Evolutionary conservation across 1,140 invertebrate species (phyloP).

Genomic region (Tribolium castaneum): DNA sequence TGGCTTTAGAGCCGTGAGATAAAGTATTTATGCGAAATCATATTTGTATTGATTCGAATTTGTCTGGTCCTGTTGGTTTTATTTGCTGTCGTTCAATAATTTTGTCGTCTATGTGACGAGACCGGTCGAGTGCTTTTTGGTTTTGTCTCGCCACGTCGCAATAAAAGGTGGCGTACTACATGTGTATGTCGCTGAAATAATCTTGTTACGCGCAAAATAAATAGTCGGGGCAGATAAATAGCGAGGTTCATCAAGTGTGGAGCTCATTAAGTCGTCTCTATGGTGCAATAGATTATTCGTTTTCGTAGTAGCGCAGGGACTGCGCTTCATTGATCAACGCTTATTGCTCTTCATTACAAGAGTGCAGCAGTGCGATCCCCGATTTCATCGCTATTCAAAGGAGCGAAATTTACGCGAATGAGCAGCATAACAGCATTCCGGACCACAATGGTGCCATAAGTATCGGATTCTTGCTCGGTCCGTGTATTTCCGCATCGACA

Average conservation of each 20-base stretch:
- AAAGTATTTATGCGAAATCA: neutral
- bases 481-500: constrained; percentile 54
- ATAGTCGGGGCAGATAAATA: constrained; percentile 8
- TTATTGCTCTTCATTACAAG: constrained; percentile 42
- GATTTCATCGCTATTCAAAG: constrained; percentile 44
- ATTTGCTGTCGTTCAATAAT: neutral
- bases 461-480: constrained; percentile 50
- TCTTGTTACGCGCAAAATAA: constrained; percentile 1
- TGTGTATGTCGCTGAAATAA: neutral
- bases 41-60: constrained; percentile 1
- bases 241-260: constrained; percentile 35
- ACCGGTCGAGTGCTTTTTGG: neutral
- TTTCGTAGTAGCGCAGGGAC: constrained; percentile 20
- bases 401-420: constrained; percentile 33
- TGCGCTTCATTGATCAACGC: constrained; percentile 39
- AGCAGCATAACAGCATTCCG: constrained; percentile 45
- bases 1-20: neutral
- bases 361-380: constrained; percentile 32
- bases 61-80: neutral
- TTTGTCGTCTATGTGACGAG: neutral
- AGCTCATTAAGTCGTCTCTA: constrained; percentile 46
- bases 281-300: constrained; percentile 39
- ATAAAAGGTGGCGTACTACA: neutral
- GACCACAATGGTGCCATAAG: constrained; percentile 51
- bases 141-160: too few species aligned